Percentiles rank a stretch among this genome's conserved stretches.
Conservation (phyloP, 2,797 vertebrate genomes). For the Pangasius sanitwongsei region DNA sequence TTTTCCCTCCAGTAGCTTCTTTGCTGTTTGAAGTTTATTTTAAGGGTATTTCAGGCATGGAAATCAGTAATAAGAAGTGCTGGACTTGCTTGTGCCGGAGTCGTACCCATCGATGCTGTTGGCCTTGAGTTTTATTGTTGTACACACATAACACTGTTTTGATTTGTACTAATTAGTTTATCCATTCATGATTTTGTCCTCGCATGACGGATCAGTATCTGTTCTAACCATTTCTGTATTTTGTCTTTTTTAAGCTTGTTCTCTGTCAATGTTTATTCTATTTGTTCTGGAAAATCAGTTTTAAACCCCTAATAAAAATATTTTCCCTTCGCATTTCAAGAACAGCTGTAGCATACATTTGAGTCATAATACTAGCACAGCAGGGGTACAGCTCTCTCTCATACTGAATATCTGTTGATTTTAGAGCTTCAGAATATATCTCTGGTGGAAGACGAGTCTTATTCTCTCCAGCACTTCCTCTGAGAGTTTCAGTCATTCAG, state of each 20-base stretch:
- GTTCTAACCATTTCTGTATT: not conserved
- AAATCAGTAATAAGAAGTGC: not conserved
- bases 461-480: not conserved
- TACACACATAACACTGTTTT: not conserved
- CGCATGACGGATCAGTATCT: not conserved
- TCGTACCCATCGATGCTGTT: not conserved
- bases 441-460: not conserved
- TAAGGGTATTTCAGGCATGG: not conserved
- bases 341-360: constrained; percentile 17
- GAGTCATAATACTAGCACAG: not conserved
- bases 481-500: not conserved
- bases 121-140: not conserved
- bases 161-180: not conserved
- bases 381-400: not conserved
- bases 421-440: not conserved
- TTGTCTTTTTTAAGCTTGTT: not conserved
- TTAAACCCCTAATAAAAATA: not conserved
- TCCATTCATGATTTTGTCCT: not conserved
- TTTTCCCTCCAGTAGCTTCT: not conserved
- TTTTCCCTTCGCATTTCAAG: not conserved
- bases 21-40: not conserved
- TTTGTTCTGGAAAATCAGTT: constrained; percentile 15
- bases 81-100: not conserved
- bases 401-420: constrained; percentile 3
- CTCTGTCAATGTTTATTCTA: not conserved